Base-by-base conservation (phyloP, 2,797 vertebrate genomes). In the Coilia nasus region DNA sequence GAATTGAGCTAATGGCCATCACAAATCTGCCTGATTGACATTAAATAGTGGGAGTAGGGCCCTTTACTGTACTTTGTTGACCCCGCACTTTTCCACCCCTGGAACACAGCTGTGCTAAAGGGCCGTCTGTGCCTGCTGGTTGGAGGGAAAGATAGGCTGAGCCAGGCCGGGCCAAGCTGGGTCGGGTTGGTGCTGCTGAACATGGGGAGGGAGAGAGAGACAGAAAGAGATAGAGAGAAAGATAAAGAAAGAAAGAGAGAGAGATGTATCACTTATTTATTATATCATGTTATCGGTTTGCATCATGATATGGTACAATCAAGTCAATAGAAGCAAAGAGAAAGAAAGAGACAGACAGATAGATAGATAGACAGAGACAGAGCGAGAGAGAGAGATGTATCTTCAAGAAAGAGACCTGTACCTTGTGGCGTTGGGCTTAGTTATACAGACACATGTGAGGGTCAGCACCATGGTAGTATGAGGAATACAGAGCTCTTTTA, bases 71-170 rank as follows among this genome's bases (percentile, higher is more conserved):
- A 15, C 64, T 35, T 71, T 71, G 3, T 17, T 14, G 28, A 31
- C 64, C 64, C 64, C 25, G 17, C 14, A 71, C 64, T 71, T 71
- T 71, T 71, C 28, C 64, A 71, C 64, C 64, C 2, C 64, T 71
- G 64, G 64, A 71, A 71, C 31, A 71, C 64, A 71, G 25, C 64
- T 71, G 64, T 12, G 28, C 28, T 5, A 31, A 71, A 71, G 5
- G 28, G 64, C 11, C 28, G 14, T 31, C 64, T 64, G 10, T 64
- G 25, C 64, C 28, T 14, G 25, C 64, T 71, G 64, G 25, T 9
- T 71, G 64, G 25, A 15, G 28, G 2, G 35, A 41, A 41, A 41
- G 35, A 41, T 41, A 5, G 35, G 35, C 35, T 41, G 35, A 41
- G 35, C 35, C 14, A 12, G 14, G 14, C 64, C 28, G 0, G 28